phyloP scores from a whole-genome alignment of 2,113 vertebrate genomes.

The Eira barbara region DNA sequence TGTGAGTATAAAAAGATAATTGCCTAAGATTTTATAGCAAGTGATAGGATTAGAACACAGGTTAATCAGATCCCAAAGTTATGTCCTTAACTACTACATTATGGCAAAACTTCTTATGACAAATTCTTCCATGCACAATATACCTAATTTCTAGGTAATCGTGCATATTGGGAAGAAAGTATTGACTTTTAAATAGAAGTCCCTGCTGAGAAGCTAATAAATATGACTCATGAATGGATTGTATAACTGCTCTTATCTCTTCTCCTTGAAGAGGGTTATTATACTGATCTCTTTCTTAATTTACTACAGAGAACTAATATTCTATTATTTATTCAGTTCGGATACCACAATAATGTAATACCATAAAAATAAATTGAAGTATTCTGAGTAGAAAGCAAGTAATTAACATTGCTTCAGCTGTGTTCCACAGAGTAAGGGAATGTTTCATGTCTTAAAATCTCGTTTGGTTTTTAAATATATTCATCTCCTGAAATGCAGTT shows the following conservation, averaged over 20 bases:
- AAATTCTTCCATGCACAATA: background rate
- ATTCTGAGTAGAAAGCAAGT: constrained; percentile 33
- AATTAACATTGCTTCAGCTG: constrained; percentile 39
- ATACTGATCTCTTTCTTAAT: constrained; percentile 57
- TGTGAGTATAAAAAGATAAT: background rate
- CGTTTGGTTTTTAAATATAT: background rate
- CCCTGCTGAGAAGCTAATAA: constrained; percentile 24
- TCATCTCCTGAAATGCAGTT: background rate
- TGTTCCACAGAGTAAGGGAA: background rate
- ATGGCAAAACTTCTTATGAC: background rate
- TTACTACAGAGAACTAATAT: constrained; percentile 28
- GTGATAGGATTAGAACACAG: background rate
- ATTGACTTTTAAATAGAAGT: constrained; percentile 44
- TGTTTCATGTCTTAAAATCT: background rate
- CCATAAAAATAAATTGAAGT: constrained; percentile 45
- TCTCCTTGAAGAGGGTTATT: constrained; percentile 17
- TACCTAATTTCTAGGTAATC: constrained; percentile 13
- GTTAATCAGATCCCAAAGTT: background rate
- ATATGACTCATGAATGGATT: constrained; percentile 36
- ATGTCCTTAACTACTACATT: background rate
- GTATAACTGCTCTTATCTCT: background rate
- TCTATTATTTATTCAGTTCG: constrained; percentile 54
- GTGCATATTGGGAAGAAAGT: background rate
- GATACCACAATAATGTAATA: constrained; percentile 31
- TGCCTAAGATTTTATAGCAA: background rate